Evolutionary conservation across 2,797 vertebrate genomes (phyloP), one percentile per base, ranked within the genome.

Genomic region (Notoglanidium macrostoma): DNA sequence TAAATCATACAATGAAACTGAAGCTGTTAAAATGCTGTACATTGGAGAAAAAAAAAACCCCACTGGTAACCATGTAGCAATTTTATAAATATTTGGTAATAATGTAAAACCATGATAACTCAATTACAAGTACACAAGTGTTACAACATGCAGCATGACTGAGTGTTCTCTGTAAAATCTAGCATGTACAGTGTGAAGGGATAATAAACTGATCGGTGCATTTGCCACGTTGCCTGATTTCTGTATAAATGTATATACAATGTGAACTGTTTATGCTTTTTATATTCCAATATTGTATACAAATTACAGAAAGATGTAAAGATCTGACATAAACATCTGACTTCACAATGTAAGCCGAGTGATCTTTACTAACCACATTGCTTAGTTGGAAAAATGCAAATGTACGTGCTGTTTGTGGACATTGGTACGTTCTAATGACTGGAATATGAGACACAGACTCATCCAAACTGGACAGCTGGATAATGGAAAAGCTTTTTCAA

Each of bases 71-170:
- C 73, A 29, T 80, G 32, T 15, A 46, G 23, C 35, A n/a, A 7
- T 15, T 81, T 63, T 81, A 26, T 80, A 77, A 76, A 77, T 35
- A 21, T 81, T 61, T 46, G n/a, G 23, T 81, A n/a, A 63, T 81
- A n/a, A 61, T 78, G 6, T 57, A 21, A 78, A 78, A 12, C 6
- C 8, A 35, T 19, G 2, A 72, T 32, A 46, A 23, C 32, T 57
- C 23, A 61, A n/a, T 65, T 46, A 67, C 10, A 63, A 46, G 4
- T 83, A 35, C 40, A 67, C 80, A 26, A 63, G 61, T 83, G 40
- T 78, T 57, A 35, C 3, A 9, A 46, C 63, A 3, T 51, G 73
- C 57, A 35, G 57, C 29, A 21, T n/a, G 70, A 49, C 44, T 3
- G 3, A 49, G 12, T 70, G 65, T 79, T 80, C 49, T 14, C 7